Percentiles rank a stretch among this genome's conserved stretches.
Evolutionary conservation across 2,113 vertebrate species (phyloP).

Genomic region (Shinisaurus crocodilurus): DNA sequence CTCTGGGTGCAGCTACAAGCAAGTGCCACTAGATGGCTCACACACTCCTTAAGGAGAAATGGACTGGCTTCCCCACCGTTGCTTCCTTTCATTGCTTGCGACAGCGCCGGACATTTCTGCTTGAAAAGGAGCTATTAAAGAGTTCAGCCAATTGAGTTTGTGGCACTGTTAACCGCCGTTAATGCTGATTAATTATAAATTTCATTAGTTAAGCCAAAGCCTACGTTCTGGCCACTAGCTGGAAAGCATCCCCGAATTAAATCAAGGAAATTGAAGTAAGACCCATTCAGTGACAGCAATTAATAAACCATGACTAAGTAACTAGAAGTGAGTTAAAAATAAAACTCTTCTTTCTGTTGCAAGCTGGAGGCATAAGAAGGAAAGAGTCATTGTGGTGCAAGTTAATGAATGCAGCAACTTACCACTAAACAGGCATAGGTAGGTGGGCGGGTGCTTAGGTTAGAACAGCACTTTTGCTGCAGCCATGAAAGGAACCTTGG

Average conservation of each 20-base stretch:
- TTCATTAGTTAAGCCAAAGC: constrained; percentile 63
- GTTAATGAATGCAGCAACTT: not conserved
- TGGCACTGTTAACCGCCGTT: constrained; percentile 46
- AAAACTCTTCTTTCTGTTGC: constrained; percentile 20
- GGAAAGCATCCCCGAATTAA: constrained; percentile 61
- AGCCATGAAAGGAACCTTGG: not conserved
- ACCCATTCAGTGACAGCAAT: constrained; percentile 56
- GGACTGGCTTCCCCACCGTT: not conserved
- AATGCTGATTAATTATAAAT: constrained; percentile 63
- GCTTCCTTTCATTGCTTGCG: not conserved
- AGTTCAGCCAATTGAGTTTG: constrained; percentile 4
- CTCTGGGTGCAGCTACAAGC: not conserved
- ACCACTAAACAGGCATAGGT: not conserved
- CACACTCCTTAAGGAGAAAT: not conserved
- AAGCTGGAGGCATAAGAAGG: not conserved
- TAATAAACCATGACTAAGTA: constrained; percentile 69
- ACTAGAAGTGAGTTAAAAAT: constrained; percentile 31
- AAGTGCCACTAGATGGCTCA: constrained; percentile 1
- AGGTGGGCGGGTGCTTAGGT: not conserved
- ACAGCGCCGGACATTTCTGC: not conserved
- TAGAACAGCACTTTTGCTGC: no score
- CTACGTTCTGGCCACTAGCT: constrained; percentile 49
- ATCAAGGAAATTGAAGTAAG: constrained; percentile 72
- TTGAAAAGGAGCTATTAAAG: constrained; percentile 23
- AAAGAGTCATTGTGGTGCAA: constrained; percentile 36